Evolutionary conservation across 2,113 vertebrate genomes (phyloP).

Genomic region (Tupaia tana): DNA sequence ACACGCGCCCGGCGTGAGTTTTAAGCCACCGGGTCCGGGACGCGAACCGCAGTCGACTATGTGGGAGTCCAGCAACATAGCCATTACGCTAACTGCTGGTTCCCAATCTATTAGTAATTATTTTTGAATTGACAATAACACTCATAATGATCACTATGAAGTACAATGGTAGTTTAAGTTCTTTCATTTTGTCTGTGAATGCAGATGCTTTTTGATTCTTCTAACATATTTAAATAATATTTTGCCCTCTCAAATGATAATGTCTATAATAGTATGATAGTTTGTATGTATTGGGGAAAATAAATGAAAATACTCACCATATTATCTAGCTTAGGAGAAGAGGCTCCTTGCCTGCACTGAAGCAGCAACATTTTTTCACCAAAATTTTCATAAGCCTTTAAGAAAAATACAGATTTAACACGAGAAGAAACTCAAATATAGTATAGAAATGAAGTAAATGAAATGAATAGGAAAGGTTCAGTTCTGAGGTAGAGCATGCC

Average conservation of each 20-base stretch:
- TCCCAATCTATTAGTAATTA: not conserved
- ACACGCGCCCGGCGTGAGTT: too few species aligned
- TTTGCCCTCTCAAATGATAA: not conserved
- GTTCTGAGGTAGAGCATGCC: not conserved
- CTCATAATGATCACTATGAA: not conserved
- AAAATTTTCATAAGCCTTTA: constrained; percentile 81
- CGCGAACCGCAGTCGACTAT: too few species aligned
- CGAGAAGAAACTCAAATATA: constrained; percentile 44
- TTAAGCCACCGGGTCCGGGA: too few species aligned
- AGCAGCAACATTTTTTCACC: constrained; percentile 76
- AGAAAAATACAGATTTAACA: constrained; percentile 54
- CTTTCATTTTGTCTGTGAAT: not conserved
- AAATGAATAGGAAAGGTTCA: constrained; percentile 31
- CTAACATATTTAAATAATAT: not conserved
- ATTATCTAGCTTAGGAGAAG: constrained; percentile 65
- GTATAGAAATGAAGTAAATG: constrained; percentile 24
- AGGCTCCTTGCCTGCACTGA: constrained; percentile 47
- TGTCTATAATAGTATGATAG: not conserved
- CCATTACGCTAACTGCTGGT: too few species aligned
- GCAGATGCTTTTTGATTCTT: not conserved
- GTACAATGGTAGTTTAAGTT: not conserved
- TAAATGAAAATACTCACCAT: constrained; percentile 72
- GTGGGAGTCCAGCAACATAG: too few species aligned
- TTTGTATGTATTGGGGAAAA: not conserved
- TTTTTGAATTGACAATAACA: constrained; percentile 41